Base-by-base conservation (phyloP, 2,113 vertebrate species). In the Glaucidium brasilianum region DNA sequence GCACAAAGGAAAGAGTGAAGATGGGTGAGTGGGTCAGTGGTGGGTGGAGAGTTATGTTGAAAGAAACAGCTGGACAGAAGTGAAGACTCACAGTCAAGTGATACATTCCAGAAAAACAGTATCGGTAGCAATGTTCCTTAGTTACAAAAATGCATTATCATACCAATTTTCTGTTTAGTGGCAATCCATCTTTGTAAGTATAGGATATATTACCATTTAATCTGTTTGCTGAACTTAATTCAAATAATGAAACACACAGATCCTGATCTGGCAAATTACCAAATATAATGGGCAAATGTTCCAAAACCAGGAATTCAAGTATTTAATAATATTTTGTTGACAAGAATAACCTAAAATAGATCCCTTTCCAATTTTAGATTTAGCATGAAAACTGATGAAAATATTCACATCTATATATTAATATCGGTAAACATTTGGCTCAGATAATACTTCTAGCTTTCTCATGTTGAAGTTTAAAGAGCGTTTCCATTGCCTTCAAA, bases 181-280 rank as follows among this genome's bases (percentile, higher is more conserved):
- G 17, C 56, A 67, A 32, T 43, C 58, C 58, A 26, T 76, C 82
- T 92, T 68, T 76, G 5, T 79, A 93, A 71, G 11, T 22, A 49
- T 22, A 45, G 50, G 41, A 49, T 41, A 49, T 67, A 64, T 62
- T 88, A 74, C 27, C 19, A 37, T 30, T 87, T 89, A 6, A 22
- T 73, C 29, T 17, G 21, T 75, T 75, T 64, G 18, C 22, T 85
- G 34, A 95, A 89, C 8, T 52, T 63, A 77, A 78, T 85, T 78
- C 32, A 88, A 74, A 86, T 75, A 52, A 22, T 52, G 60, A 92
- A 80, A 67, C 23, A 75, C 16, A 50, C 5, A 80, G 10, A 64
- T 93, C 26, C 53, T 66, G 27, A n/a, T 55, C n/a, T 90, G 81
- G 68, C 55, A 95, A 95, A 94, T 88, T 50, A 73, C 25, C 67